Base-by-base conservation (phyloP, 2,113 vertebrate genomes). In the Xyrauchen texanus region DNA sequence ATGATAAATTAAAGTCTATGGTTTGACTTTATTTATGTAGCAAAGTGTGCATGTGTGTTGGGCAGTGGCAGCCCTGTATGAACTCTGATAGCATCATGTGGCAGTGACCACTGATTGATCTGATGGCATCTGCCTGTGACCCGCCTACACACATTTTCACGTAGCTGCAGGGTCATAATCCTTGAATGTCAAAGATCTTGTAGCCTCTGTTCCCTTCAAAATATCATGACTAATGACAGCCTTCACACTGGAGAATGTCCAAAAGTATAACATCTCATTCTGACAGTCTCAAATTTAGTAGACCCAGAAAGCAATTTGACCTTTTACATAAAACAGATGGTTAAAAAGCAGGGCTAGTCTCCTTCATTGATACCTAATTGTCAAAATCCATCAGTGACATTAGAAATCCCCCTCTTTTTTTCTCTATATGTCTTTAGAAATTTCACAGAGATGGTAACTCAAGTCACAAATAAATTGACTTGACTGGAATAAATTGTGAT, bases 111-210 rank as follows among this genome's bases (percentile, higher is more conserved):
- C 93, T 91, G 89, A 92, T 93, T 94, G 90, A 90, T 89, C 45
- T 69, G 77, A 67, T 72, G 60, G 60, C 34, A 68, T 77, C 78
- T 82, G 71, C 78, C 85, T 77, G 52, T 46, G 49, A 42, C 47
- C 49, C 42, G 69, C 71, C 76, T 78, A 63, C 78, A 74, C 13
- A 55, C 64, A 76, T 69, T 51, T 57, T 91, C 91, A 84, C 90
- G 85, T 93, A 89, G 92, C 94, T 93, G 77, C 90, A 83, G 91
- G 91, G 92, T 84, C 88, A 89, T 89, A 91, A 93, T 90, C 90
- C 86, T 87, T 93, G 93, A 94, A 91, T 93, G 92, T 93, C 93
- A 91, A 88, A n/a, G 88, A 94, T 93, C 91, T 90, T 90, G 94
- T 94, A 90, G 88, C 86, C 87, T 78, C 75, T 81, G 87, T 90